A percentile compares a stretch with the other conserved stretches of the same genome.
Conservation (phyloP, 2,888 invertebrate genomes). For the Habrosyne pyritoides region DNA sequence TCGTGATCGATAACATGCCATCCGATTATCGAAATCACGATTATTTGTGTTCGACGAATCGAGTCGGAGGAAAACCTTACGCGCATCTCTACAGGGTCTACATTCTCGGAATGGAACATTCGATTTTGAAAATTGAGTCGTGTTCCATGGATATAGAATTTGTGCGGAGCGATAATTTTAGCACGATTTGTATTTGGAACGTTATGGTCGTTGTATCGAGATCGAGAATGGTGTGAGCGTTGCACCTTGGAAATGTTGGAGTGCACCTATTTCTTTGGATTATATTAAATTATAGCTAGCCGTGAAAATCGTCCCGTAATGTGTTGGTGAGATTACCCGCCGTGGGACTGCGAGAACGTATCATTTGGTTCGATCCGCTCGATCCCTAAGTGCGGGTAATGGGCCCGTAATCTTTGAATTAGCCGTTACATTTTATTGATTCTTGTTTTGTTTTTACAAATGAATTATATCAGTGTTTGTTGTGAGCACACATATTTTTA, state of each 20-base stretch:
- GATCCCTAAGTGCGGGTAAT: constrained; percentile 72
- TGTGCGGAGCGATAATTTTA: constrained; percentile 18
- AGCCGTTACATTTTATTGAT: constrained; percentile 73
- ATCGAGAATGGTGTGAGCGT: constrained; percentile 40
- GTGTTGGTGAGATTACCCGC: constrained; percentile 75
- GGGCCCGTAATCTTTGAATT: constrained; percentile 75
- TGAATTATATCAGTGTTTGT: constrained; percentile 36
- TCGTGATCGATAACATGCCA: constrained; percentile 80
- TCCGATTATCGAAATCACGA: constrained; percentile 80
- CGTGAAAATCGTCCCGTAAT: constrained; percentile 82
- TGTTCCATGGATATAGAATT: constrained; percentile 39
- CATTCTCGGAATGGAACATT: constrained; percentile 22
- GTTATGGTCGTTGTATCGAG: constrained; percentile 21
- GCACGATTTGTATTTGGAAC: constrained; percentile 30
- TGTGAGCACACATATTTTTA: constrained; percentile 19
- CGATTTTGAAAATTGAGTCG: constrained; percentile 46
- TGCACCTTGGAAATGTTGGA: constrained; percentile 49
- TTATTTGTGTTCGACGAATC: constrained; percentile 59
- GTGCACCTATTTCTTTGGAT: constrained; percentile 81
- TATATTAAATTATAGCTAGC: constrained; percentile 83
- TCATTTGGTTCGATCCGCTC: constrained; percentile 70
- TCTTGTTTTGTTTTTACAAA: constrained; percentile 61
- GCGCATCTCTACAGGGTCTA: constrained; percentile 34
- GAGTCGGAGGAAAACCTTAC: constrained; percentile 26
- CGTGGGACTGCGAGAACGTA: constrained; percentile 77